Evolutionary conservation across 2,797 vertebrate genomes (phyloP).

Genomic region (Sebastes kiyomatsui): DNA sequence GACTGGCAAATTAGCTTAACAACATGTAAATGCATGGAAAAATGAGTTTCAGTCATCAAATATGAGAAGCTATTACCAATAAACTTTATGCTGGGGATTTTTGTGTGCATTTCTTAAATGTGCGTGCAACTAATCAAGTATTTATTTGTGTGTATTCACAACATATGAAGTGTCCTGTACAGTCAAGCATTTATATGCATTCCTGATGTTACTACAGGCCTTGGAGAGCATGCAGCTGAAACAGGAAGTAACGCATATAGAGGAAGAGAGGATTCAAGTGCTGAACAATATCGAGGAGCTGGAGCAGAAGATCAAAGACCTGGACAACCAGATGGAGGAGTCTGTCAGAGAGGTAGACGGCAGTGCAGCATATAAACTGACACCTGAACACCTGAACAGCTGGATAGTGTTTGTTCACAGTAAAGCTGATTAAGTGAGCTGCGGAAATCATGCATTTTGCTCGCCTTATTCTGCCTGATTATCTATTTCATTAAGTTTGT

Average conservation of each 20-base stretch:
- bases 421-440: background rate
- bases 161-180: background rate
- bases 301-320: slow-evolving; percentile 96
- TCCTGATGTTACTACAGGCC: slow-evolving; percentile 76
- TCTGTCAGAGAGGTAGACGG: slow-evolving; percentile 89
- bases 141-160: background rate
- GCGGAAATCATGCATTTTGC: background rate
- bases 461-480: background rate
- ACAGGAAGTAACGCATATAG: slow-evolving; percentile 89
- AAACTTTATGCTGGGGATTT: background rate
- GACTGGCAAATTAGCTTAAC: slow-evolving; percentile 10
- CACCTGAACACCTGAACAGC: background rate
- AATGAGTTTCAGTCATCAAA: background rate
- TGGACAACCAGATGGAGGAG: slow-evolving; percentile 98
- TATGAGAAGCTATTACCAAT: background rate
- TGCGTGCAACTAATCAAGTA: too few species aligned
- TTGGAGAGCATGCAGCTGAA: slow-evolving; percentile 85
- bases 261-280: slow-evolving; percentile 90
- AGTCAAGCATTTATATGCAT: slow-evolving; percentile 15
- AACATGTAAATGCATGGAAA: background rate
- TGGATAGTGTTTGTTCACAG: background rate
- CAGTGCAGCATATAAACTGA: background rate
- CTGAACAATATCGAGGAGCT: slow-evolving; percentile 95
- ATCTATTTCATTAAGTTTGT: background rate
- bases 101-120: background rate